Evolutionary conservation across 1,140 invertebrate genomes (phyloP).

Genomic region (Stenopsyche tienmushanensis): DNA sequence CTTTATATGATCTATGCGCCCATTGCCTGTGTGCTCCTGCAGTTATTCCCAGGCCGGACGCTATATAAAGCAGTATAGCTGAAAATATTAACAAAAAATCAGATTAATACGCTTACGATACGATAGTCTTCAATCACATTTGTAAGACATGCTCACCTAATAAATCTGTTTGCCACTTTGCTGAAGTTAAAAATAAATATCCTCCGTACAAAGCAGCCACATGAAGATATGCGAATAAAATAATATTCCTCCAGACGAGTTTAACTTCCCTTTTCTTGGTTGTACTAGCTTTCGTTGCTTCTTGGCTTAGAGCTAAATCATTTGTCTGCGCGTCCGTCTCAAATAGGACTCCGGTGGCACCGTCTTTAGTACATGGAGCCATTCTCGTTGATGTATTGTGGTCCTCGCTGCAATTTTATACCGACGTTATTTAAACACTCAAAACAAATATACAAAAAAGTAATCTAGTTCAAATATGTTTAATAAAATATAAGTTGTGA

Average conservation of each 20-base stretch:
- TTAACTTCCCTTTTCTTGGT: slow-evolving; percentile 56
- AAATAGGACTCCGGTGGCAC: slow-evolving; percentile 58
- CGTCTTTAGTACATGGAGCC: slow-evolving; percentile 62
- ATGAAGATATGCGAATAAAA: slow-evolving; percentile 84
- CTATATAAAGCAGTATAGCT: slow-evolving; percentile 70
- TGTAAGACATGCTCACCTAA: slow-evolving; percentile 70
- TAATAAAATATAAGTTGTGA: too few relatives aligned
- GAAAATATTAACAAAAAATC: slow-evolving; percentile 45
- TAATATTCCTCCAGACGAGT: slow-evolving; percentile 93
- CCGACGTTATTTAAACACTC: too few relatives aligned
- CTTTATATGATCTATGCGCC: slow-evolving; percentile 93
- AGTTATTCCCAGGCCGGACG: slow-evolving; percentile 80
- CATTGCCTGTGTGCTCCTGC: slow-evolving; percentile 93
- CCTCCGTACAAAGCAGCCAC: slow-evolving; percentile 80
- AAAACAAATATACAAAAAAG: too few relatives aligned
- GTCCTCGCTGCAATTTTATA: not conserved
- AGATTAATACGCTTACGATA: not conserved
- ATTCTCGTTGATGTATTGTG: slow-evolving; percentile 45
- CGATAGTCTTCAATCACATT: too few relatives aligned
- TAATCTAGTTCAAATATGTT: too few relatives aligned
- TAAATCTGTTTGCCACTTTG: slow-evolving; percentile 72
- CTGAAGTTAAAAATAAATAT: slow-evolving; percentile 76
- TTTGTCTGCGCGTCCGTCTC: slow-evolving; percentile 62
- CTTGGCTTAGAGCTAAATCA: slow-evolving; percentile 53
- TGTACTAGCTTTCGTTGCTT: slow-evolving; percentile 49